phyloP scores from a whole-genome alignment of 2,888 invertebrate genomes.

The Ceratothoa steindachneri region DNA sequence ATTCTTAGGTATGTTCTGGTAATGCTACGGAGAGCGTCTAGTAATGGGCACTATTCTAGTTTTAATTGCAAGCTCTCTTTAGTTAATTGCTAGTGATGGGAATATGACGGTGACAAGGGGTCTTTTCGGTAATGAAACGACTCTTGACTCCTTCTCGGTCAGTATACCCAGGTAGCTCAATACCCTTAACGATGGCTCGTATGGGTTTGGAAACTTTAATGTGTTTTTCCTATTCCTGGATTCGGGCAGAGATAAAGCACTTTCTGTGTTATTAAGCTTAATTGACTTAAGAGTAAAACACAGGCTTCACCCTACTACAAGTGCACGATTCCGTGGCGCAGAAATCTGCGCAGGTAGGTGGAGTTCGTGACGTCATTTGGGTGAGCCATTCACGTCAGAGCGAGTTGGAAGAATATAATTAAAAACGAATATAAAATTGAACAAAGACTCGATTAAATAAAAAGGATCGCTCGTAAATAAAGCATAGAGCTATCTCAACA shows the following conservation, averaged over 20 bases:
- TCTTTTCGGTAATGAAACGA: not conserved
- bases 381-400: too few relatives aligned
- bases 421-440: too few relatives aligned
- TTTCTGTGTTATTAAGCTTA: not conserved
- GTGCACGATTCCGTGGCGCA: not conserved
- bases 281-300: not conserved
- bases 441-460: too few relatives aligned
- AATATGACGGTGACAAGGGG: not conserved
- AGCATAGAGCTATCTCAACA: too few relatives aligned
- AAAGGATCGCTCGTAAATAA: too few relatives aligned
- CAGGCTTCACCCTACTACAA: not conserved
- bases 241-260: not conserved
- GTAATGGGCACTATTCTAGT: not conserved
- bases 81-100: not conserved
- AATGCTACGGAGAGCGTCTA: not conserved
- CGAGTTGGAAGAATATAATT: too few relatives aligned
- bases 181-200: not conserved
- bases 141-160: not conserved
- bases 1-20: not conserved
- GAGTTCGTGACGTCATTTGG: not conserved
- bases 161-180: not conserved
- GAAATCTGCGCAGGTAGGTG: not conserved
- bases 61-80: not conserved
- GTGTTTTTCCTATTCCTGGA: not conserved
- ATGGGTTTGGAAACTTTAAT: not conserved